Percentiles rank a stretch among this genome's conserved stretches.
Evolutionary conservation across 1,140 invertebrate species (phyloP).

Genomic region (Vollenhovia emeryi): DNA sequence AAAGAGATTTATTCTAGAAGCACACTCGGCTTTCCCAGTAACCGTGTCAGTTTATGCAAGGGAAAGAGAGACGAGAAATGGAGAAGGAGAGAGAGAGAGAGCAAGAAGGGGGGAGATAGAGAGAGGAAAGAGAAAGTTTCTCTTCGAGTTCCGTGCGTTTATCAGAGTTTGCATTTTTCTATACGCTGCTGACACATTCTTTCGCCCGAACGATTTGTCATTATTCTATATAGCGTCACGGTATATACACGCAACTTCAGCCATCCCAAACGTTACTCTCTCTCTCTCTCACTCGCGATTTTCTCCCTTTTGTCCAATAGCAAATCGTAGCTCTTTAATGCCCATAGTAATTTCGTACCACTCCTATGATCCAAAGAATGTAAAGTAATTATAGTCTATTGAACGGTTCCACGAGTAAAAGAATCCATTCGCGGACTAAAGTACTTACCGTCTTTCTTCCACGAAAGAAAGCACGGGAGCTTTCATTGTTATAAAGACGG

Average conservation of each 20-base stretch:
- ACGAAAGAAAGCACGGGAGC: background rate
- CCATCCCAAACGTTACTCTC: background rate
- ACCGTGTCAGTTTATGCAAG: constrained; percentile 42
- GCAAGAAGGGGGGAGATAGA: background rate
- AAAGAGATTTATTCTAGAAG: constrained; percentile 52
- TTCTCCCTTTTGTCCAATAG: background rate
- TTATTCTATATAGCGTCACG: constrained; percentile 28
- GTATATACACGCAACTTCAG: background rate
- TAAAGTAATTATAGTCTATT: constrained; percentile 31
- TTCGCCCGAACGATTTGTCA: constrained; percentile 64
- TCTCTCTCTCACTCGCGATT: background rate
- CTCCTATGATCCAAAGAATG: constrained; percentile 9
- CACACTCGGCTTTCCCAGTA: constrained; percentile 41
- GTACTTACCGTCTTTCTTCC: constrained; percentile 2
- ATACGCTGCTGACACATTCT: constrained; percentile 26
- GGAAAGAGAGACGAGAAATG: too few relatives aligned
- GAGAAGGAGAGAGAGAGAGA: background rate
- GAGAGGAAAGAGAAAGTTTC: background rate
- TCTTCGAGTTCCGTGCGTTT: constrained; percentile 44
- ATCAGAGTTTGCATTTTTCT: constrained; percentile 55
- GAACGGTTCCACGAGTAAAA: constrained; percentile 6
- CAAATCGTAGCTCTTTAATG: constrained; percentile 28
- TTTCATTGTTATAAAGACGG: background rate
- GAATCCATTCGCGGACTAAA: constrained; percentile 9
- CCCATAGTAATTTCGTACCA: constrained; percentile 10